Conservation (phyloP, 1,140 invertebrate species). For the Spodoptera litura region DNA sequence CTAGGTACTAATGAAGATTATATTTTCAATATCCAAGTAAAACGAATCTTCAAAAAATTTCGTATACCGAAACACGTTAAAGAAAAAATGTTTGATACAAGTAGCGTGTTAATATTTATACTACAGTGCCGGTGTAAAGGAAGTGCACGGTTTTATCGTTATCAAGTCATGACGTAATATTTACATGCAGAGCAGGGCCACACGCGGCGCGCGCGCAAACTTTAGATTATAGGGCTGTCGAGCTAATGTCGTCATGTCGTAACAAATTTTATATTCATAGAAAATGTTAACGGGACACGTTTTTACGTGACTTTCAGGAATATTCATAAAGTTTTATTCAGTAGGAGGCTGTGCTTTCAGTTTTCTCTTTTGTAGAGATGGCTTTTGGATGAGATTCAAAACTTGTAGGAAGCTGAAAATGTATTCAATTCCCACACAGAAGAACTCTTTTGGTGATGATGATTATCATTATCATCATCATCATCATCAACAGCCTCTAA, state of each 20-base stretch:
- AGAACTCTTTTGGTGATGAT: too few relatives aligned
- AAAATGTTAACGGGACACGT: constrained; percentile 29
- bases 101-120: constrained; percentile 26
- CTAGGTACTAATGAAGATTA: too few relatives aligned
- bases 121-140: constrained; percentile 1
- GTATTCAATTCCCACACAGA: too few relatives aligned
- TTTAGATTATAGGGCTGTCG: constrained; percentile 22
- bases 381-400: not conserved
- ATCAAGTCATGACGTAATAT: constrained; percentile 53
- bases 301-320: constrained; percentile 29
- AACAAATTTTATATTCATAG: constrained; percentile 40
- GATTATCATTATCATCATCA: too few relatives aligned
- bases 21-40: too few relatives aligned
- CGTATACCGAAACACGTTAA: not conserved
- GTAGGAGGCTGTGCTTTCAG: not conserved
- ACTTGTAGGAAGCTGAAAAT: too few relatives aligned
- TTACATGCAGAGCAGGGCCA: constrained; percentile 39
- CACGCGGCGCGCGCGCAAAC: constrained; percentile 20
- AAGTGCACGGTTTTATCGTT: constrained; percentile 54
- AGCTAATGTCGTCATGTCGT: constrained; percentile 13
- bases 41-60: too few relatives aligned
- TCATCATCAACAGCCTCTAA: too few relatives aligned
- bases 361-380: not conserved
- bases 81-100: not conserved
- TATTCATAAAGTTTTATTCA: constrained; percentile 27